phyloP scores from a whole-genome alignment of 2,888 invertebrate species.

The Kryphioiulus occultus region DNA sequence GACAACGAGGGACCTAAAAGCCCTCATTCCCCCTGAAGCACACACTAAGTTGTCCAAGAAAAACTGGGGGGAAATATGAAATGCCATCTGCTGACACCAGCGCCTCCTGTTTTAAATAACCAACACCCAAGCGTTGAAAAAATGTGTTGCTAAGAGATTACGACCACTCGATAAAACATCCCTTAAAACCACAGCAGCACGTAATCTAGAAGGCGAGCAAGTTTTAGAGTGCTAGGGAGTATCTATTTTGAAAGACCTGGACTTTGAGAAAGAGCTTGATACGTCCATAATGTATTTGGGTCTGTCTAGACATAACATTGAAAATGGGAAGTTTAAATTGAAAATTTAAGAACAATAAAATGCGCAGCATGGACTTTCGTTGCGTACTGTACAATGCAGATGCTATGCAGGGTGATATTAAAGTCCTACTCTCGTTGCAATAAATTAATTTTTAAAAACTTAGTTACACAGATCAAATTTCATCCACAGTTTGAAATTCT shows the following conservation, averaged over 20 bases:
- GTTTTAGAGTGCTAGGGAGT: neutral
- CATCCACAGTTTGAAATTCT: too few relatives aligned
- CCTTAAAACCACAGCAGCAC: neutral
- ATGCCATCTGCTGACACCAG: neutral
- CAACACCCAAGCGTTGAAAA: neutral
- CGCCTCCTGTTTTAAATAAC: neutral
- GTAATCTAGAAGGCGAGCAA: neutral
- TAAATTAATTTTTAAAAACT: too few relatives aligned
- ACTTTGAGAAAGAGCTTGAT: neutral
- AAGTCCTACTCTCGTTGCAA: too few relatives aligned
- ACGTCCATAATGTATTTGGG: too few relatives aligned
- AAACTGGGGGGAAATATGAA: constrained; percentile 24
- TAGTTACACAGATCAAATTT: too few relatives aligned
- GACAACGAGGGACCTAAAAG: neutral
- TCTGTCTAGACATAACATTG: too few relatives aligned
- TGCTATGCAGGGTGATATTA: too few relatives aligned
- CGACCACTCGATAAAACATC: neutral
- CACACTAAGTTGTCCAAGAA: neutral
- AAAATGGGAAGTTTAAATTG: too few relatives aligned
- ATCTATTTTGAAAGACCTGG: neutral
- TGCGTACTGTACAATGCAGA: too few relatives aligned
- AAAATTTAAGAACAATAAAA: too few relatives aligned
- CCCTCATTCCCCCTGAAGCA: too few relatives aligned
- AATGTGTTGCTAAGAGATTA: constrained; percentile 6
- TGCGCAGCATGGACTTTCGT: too few relatives aligned